Evolutionary conservation across 2,888 invertebrate genomes (phyloP), one percentile per base, ranked within the genome.

Genomic region (Bembecia ichneumoniformis): DNA sequence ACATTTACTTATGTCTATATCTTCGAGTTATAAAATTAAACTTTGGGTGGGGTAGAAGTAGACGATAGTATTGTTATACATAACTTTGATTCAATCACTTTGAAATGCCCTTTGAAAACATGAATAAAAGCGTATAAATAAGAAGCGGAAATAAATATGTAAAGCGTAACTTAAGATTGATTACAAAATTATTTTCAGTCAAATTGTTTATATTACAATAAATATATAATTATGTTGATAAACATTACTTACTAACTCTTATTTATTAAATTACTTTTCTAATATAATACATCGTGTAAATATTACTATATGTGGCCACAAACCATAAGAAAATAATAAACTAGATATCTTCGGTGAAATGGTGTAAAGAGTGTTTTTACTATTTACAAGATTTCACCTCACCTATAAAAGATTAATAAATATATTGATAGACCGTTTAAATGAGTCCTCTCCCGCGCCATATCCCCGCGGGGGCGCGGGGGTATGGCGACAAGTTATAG

Each of bases 341-440:
- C 40, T 51, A 40, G 47, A 55, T 36, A 46, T 50, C 4, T 51
- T 55, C 49, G 80, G 82, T 83, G 83, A 77, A 84, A 83, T 67
- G 74, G 66, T 82, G 80, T 83, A 82, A 84, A 82, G 82, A 82
- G 78, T 17, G 10, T 52, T 52, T 58, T 47, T 36, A 54, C 81
- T 74, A 77, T 87, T 86, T 86, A 86, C 86, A 86, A 75, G 79
- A 79, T 80, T 82, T 82, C 82, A 86, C 77, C 79, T 56, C n/a
- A n/a, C n/a, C n/a, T n/a, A 54, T 61, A 64, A 55, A 60, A 59
- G 61, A 55, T 51, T 54, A 51, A 58, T 60, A 66, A 62, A 59
- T 60, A 57, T 55, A 60, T 52, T 56, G n/a, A n/a, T n/a, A n/a
- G n/a, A n/a, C n/a, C n/a, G n/a, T n/a, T n/a, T n/a, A n/a, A n/a